Conservation (phyloP, 2,888 invertebrate species). For the Chorisops tibialis region DNA sequence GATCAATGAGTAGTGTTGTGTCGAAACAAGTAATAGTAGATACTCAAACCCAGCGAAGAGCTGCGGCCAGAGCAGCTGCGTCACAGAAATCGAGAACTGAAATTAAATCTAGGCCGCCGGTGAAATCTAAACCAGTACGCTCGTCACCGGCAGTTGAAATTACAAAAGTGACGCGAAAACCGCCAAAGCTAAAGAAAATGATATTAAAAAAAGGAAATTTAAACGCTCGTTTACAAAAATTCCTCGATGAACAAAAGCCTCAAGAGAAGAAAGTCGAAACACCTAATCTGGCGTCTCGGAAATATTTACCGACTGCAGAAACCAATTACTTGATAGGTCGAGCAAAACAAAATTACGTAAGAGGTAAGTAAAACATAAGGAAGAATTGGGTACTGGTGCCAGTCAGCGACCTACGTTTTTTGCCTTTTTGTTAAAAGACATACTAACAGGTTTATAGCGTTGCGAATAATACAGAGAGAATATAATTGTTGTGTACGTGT, state of each 20-base stretch:
- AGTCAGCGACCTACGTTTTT: no score
- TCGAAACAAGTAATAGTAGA: background rate
- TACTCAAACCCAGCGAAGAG: background rate
- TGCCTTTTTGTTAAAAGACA: no score
- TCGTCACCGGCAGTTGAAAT: background rate
- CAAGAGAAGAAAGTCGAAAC: background rate
- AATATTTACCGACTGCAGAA: background rate
- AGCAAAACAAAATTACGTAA: background rate
- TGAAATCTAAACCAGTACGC: background rate
- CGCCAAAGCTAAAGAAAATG: background rate
- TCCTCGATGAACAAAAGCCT: background rate
- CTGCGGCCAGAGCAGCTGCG: background rate
- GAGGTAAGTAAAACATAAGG: conserved; percentile 1
- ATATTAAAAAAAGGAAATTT: background rate
- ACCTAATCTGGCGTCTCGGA: background rate
- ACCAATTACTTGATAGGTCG: background rate
- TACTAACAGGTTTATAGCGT: no score
- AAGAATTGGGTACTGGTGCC: no score
- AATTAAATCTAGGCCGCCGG: background rate
- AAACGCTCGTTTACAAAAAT: background rate
- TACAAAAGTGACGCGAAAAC: background rate
- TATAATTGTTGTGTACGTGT: no score
- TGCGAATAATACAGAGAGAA: no score
- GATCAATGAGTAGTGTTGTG: no score
- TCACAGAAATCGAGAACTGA: background rate